Percentiles rank a stretch among this genome's conserved stretches.
Conservation (phyloP, 2,797 vertebrate species). For the Falco concolor region DNA sequence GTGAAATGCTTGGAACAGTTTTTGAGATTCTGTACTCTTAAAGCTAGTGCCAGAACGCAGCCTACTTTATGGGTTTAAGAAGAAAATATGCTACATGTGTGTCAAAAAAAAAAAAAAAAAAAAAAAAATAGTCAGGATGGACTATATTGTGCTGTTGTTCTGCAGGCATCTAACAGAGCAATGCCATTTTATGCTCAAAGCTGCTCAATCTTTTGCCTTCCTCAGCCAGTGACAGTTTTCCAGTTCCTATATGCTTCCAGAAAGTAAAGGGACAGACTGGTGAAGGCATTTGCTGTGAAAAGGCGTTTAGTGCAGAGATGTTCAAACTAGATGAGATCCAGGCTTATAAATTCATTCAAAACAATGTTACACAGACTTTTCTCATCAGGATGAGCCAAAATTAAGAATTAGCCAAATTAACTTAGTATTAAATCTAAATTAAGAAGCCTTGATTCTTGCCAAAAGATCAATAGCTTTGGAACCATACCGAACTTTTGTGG, state of each 20-base stretch:
- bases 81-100: background rate
- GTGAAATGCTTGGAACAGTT: background rate
- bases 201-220: background rate
- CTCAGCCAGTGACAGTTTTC: background rate
- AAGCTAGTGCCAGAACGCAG: background rate
- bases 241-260: background rate
- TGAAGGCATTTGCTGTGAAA: background rate
- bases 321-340: background rate
- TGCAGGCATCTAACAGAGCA: background rate
- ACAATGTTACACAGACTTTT: background rate
- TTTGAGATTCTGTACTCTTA: background rate
- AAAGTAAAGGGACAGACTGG: background rate
- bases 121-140: background rate
- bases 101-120: background rate
- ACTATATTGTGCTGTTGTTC: background rate
- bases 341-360: background rate
- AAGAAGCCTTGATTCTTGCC: background rate
- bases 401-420: background rate
- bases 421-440: background rate
- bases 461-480: background rate
- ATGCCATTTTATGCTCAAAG: background rate
- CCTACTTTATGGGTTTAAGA: background rate
- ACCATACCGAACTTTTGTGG: background rate
- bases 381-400: background rate
- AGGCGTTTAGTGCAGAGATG: background rate